Conservation (phyloP, 2,797 vertebrate genomes). For the Hephaestus fuliginosus region DNA sequence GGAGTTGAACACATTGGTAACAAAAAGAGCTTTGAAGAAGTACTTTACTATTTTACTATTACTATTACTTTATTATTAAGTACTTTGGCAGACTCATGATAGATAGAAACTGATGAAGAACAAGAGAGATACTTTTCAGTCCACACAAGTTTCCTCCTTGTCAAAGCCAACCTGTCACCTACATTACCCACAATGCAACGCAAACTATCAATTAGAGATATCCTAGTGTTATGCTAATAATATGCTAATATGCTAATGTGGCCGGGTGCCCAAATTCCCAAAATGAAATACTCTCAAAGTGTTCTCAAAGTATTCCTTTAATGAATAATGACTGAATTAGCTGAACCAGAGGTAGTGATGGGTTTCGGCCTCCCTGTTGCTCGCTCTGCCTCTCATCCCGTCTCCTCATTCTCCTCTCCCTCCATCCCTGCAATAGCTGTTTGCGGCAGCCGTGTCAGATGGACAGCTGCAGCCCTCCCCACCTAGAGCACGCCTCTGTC, state of each 20-base stretch:
- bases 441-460: constrained; percentile 78
- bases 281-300: not conserved
- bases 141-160: not conserved
- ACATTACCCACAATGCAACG: not conserved
- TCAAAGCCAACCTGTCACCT: not conserved
- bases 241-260: not conserved
- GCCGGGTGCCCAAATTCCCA: not conserved
- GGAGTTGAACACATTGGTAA: not conserved
- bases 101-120: not conserved
- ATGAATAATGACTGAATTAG: not conserved
- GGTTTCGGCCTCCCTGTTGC: not conserved
- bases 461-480: constrained; percentile 78
- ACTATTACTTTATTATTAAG: no score
- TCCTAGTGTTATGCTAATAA: not conserved
- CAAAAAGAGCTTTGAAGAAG: not conserved
- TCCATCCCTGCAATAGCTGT: constrained; percentile 79
- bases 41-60: no score
- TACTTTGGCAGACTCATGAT: not conserved
- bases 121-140: not conserved
- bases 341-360: not conserved
- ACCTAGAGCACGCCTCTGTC: constrained; percentile 82
- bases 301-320: not conserved
- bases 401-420: constrained; percentile 9
- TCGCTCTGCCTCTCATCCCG: constrained; percentile 40
- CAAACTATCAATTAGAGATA: not conserved